Evolutionary conservation across 2,113 vertebrate genomes (phyloP).

Genomic region (Menura novaehollandiae): DNA sequence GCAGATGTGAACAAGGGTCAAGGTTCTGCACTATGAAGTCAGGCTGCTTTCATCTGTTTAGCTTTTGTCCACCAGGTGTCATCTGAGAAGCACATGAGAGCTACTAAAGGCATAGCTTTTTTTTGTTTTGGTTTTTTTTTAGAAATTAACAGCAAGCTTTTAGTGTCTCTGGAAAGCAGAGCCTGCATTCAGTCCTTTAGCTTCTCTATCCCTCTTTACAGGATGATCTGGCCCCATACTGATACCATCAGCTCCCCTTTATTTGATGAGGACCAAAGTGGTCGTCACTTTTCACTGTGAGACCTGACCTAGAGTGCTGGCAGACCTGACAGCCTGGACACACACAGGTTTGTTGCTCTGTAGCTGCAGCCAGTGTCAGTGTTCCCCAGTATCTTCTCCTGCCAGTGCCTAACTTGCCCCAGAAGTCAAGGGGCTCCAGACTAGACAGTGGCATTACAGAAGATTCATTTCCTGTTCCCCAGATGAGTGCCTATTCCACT

Average conservation of each 20-base stretch:
- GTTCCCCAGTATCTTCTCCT: background rate
- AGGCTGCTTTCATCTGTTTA: background rate
- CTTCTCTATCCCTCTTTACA: background rate
- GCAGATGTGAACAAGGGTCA: background rate
- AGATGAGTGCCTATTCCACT: background rate
- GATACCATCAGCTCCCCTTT: background rate
- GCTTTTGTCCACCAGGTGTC: constrained; percentile 53
- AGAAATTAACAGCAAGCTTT: background rate
- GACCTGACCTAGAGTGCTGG: background rate
- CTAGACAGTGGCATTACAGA: background rate
- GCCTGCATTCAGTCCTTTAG: background rate
- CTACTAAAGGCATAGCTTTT: background rate
- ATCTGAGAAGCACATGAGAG: background rate
- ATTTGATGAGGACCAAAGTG: background rate
- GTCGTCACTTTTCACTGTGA: background rate
- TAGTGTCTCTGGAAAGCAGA: background rate
- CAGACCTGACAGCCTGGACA: background rate
- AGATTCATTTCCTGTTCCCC: background rate
- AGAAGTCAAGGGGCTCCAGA: background rate
- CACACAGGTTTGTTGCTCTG: background rate
- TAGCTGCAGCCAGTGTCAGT: background rate
- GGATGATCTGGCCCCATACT: background rate
- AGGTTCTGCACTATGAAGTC: background rate
- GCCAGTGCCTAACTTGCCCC: background rate
- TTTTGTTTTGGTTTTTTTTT: background rate